phyloP scores from a whole-genome alignment of 2,113 vertebrate species.

The Galemys pyrenaicus region DNA sequence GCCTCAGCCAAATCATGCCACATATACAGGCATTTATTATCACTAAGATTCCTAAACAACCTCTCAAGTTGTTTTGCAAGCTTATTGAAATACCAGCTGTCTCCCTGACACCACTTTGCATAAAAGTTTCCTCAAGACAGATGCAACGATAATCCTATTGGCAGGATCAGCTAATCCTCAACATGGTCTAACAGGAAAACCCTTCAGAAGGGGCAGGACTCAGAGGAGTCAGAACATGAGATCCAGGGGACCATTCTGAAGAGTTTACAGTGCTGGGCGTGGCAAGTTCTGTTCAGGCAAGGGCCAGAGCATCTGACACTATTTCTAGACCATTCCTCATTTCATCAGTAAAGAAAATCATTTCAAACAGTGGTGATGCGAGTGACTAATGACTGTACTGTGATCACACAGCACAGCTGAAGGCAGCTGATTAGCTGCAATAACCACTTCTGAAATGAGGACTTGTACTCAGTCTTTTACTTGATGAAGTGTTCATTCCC shows the following conservation, averaged over 20 bases:
- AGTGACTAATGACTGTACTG: rapidly evolving
- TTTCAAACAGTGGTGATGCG: neutral
- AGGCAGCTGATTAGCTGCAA: neutral
- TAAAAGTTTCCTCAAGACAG: neutral
- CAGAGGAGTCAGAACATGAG: neutral
- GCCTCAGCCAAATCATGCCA: neutral
- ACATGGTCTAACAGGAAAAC: neutral
- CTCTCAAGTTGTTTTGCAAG: neutral
- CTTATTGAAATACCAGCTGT: neutral
- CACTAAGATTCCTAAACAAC: neutral
- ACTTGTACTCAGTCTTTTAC: neutral
- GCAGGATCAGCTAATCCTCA: neutral
- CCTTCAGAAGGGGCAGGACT: neutral
- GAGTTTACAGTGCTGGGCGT: rapidly evolving
- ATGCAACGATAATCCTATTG: neutral
- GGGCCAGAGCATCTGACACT: neutral
- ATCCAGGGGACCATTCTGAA: neutral
- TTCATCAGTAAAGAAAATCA: neutral
- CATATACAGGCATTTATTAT: neutral
- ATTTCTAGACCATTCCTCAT: neutral
- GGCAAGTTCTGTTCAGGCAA: neutral
- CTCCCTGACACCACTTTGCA: neutral
- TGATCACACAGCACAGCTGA: neutral
- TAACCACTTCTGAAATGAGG: neutral
- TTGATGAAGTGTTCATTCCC: neutral